Evolutionary conservation across 2,797 vertebrate species (phyloP).

Genomic region (Uromys caudimaculatus): DNA sequence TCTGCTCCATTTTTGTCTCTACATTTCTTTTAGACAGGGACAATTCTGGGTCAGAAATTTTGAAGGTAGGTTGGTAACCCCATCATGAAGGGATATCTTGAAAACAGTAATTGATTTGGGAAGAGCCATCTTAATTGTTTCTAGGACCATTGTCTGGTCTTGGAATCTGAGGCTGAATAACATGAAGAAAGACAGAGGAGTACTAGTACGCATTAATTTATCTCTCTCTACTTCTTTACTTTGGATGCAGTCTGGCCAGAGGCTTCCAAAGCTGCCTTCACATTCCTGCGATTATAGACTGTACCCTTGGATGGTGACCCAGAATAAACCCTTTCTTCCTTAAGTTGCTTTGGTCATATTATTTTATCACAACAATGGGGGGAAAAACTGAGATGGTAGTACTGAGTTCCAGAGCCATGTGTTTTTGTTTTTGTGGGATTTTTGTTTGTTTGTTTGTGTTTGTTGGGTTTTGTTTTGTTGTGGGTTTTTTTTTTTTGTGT

Average conservation of each 20-base stretch:
- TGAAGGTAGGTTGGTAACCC: neutral
- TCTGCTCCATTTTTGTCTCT: neutral
- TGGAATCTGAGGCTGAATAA: neutral
- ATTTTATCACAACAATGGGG: neutral
- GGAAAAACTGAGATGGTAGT: neutral
- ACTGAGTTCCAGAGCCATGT: neutral
- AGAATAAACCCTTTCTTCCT: neutral
- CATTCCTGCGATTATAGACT: neutral
- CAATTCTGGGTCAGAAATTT: neutral
- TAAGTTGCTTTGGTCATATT: neutral
- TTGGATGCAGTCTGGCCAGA: neutral
- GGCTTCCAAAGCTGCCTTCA: neutral
- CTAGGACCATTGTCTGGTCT: neutral
- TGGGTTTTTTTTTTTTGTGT: neutral
- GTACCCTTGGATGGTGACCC: too few species aligned
- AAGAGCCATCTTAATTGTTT: neutral
- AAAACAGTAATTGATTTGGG: neutral
- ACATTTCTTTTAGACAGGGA: neutral
- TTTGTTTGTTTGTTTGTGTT: neutral
- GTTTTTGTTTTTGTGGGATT: neutral
- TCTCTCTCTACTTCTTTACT: neutral
- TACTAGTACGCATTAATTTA: neutral
- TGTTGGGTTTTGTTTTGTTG: neutral
- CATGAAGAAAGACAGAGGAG: neutral
- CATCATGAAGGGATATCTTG: neutral